These are phyloP conservation scores for Cassiopea xamachana DNA, from an alignment of 30 jellyfish, hydroid and myxozoan genomes.

Conservation along the genomic window DNA sequence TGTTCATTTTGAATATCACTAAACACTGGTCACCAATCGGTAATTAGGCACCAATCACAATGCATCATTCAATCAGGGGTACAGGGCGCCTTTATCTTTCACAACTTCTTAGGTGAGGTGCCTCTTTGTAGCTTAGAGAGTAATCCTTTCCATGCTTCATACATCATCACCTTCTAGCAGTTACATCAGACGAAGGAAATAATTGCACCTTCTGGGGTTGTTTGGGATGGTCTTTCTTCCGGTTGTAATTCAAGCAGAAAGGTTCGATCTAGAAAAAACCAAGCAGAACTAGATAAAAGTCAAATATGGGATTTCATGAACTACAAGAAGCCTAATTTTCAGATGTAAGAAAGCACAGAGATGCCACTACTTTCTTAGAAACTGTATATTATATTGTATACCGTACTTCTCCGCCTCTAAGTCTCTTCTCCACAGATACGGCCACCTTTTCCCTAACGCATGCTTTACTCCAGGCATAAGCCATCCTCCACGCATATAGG, in stretches of 20 bases:
- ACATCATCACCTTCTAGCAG: neutral
- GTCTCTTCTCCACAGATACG: neutral
- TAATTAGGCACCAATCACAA: no score
- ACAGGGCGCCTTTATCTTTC: no score
- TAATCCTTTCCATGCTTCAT: neutral
- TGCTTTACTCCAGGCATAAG: no score
- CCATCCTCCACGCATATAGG: no score
- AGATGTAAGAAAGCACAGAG: neutral
- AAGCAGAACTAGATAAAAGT: neutral
- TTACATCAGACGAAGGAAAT: neutral
- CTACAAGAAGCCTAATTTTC: neutral
- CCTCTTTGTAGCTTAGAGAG: no score
- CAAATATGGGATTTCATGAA: neutral
- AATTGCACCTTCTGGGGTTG: neutral
- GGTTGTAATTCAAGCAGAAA: constrained; percentile 14
- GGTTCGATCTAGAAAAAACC: constrained; percentile 64
- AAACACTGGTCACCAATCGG: no score
- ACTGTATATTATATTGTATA: neutral
- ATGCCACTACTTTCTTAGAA: neutral
- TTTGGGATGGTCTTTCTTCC: neutral
- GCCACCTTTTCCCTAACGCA: no score
- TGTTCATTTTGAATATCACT: no score
- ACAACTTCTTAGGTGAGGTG: no score
- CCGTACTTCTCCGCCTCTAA: neutral
- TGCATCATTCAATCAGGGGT: neutral